Evolutionary conservation across 2,888 invertebrate species (phyloP), one percentile per base, ranked within the genome.

Genomic region (Drosophila eohydei): DNA sequence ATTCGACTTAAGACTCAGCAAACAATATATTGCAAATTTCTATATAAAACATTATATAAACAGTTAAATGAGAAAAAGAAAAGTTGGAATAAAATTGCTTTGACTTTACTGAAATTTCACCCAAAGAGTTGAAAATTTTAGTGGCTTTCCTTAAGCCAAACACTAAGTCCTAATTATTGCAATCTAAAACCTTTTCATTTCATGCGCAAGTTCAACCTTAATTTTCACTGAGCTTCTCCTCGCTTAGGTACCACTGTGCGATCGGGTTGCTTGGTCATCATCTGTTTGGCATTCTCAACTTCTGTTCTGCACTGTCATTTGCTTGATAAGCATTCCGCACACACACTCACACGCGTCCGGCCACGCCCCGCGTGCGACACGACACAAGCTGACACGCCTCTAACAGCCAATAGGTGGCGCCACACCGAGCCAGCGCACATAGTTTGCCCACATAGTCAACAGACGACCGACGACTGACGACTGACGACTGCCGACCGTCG

Each of bases 241-340:
- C 9, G 14, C 2, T 0, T 44, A 0, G 3, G 72, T 1, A 8
- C 54, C 82, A 78, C 66, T 67, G 88, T 83, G 60, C 71, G 66
- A 66, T 71, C 60, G 84, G 82, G 74, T 85, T 85, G 88, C 83
- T 85, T 85, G 83, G 85, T 83, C 88, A 83, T 83, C 85, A 83
- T 83, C 81, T 74, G 81, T 73, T 88, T 80, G 83, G 61, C 73
- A 60, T 65, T 67, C 81, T 71, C 74, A 74, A 78, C 81, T 81
- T 83, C 68, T 52, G 66, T 78, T 78, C 36, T 88, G 84, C 84
- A 88, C 88, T 86, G 84, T 88, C 84, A 84, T 84, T 84, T 84
- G 74, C 81, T 83, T 86, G 83, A 88, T 84, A 86, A 71, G 79
- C 83, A 83, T 78, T 68, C 61, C 62, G 57, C 38, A 64, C 16